phyloP scores from a whole-genome alignment of 1,140 invertebrate genomes.

The Aradophagus sp. region DNA sequence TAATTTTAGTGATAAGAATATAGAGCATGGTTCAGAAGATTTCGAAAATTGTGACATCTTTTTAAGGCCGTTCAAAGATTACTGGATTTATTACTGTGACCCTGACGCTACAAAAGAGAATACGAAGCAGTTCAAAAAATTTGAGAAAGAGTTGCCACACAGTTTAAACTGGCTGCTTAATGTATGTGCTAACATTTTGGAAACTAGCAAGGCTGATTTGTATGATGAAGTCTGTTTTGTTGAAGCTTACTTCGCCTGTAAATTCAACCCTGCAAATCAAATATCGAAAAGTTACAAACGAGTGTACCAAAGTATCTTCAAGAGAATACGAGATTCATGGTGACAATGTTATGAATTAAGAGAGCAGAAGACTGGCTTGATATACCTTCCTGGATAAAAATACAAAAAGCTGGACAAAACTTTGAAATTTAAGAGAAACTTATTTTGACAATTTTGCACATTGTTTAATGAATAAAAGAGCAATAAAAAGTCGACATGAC shows the following conservation, averaged over 20 bases:
- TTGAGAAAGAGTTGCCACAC: constrained; percentile 69
- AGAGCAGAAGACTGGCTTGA: too few relatives aligned
- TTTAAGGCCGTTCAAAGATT: constrained; percentile 64
- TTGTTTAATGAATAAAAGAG: too few relatives aligned
- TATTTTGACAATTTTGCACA: too few relatives aligned
- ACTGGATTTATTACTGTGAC: constrained; percentile 67
- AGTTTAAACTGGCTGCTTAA: constrained; percentile 76
- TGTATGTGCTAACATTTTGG: constrained; percentile 71
- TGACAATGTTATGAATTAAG: too few relatives aligned
- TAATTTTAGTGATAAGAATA: too few relatives aligned
- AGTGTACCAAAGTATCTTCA: constrained; percentile 7
- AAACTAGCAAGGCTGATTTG: constrained; percentile 68
- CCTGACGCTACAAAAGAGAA: constrained; percentile 39
- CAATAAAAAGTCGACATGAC: too few relatives aligned
- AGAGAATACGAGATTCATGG: too few relatives aligned
- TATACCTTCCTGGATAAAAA: too few relatives aligned
- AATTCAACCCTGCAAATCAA: constrained; percentile 14
- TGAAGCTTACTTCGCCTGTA: constrained; percentile 60
- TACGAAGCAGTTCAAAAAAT: constrained; percentile 62
- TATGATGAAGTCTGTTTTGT: constrained; percentile 72
- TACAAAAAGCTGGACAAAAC: too few relatives aligned
- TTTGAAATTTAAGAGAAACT: too few relatives aligned
- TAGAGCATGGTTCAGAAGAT: too few relatives aligned
- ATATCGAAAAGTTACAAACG: not conserved
- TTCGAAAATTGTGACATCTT: constrained; percentile 23